A percentile compares a stretch with the other conserved stretches of the same genome.
Conservation (phyloP, 2,888 invertebrate species). For the Fragum fragum region DNA sequence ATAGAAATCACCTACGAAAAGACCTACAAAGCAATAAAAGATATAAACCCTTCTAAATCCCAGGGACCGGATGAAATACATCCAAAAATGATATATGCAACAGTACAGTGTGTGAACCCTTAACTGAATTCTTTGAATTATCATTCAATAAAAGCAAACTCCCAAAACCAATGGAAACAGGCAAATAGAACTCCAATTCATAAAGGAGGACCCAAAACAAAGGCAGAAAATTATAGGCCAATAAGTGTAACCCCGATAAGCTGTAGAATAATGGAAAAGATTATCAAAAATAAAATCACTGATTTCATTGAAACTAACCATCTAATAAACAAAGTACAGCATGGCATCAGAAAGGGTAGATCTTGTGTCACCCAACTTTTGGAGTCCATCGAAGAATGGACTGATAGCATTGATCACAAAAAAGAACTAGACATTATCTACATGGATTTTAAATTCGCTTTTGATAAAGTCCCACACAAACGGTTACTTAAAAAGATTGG, state of each 20-base stretch:
- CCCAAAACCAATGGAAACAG: too few relatives aligned
- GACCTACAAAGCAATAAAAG: background rate
- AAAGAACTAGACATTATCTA: background rate
- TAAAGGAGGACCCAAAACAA: background rate
- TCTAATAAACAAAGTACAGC: background rate
- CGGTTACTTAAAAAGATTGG: background rate
- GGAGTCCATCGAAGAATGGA: background rate
- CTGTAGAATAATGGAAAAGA: background rate
- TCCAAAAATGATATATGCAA: background rate
- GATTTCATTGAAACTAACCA: background rate
- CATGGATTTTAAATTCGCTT: background rate
- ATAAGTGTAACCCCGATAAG: background rate
- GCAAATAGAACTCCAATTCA: background rate
- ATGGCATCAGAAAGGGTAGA: background rate
- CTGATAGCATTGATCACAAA: background rate
- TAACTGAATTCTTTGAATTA: too few relatives aligned
- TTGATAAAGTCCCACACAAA: background rate
- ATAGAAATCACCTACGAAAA: background rate
- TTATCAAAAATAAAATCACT: background rate
- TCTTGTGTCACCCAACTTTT: background rate
- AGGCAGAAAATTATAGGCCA: background rate
- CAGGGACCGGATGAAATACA: background rate
- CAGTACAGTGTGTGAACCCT: too few relatives aligned
- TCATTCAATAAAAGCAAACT: too few relatives aligned
- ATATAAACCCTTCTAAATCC: background rate